phyloP scores from a whole-genome alignment of 1,140 invertebrate species.

The Heliconius himera region DNA sequence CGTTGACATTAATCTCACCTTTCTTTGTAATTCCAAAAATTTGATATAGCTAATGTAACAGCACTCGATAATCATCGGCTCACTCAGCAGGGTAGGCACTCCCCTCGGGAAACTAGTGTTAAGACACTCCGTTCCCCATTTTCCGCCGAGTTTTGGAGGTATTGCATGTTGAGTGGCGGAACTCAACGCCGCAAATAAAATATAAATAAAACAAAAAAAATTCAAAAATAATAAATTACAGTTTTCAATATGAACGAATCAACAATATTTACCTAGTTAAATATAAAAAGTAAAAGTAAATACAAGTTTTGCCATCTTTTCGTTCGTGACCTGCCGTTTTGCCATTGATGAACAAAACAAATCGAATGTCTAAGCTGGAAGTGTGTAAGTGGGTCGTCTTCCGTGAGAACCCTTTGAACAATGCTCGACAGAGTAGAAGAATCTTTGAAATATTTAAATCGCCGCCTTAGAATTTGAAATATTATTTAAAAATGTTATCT shows the following conservation, averaged over 20 bases:
- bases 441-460: slow-evolving; percentile 10
- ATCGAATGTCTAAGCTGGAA: slow-evolving; percentile 35
- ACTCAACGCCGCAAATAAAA: no score
- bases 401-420: slow-evolving; percentile 53
- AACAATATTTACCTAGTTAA: not conserved
- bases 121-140: no score
- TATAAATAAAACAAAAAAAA: no score
- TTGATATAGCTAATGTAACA: not conserved
- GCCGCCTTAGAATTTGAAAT: not conserved
- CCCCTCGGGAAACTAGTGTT: no score
- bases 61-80: not conserved
- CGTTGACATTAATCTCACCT: not conserved
- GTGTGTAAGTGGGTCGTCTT: slow-evolving; percentile 56
- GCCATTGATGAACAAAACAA: slow-evolving; percentile 29
- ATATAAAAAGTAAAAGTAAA: slow-evolving; percentile 13
- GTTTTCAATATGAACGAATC: not conserved
- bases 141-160: no score
- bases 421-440: slow-evolving; percentile 41
- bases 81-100: no score
- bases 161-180: no score
- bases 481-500: slow-evolving; percentile 9
- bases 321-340: slow-evolving; percentile 14
- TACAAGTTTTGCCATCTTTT: not conserved
- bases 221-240: not conserved
- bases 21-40: not conserved